A percentile compares a stretch with the other conserved stretches of the same genome.
Conservation (phyloP, 2,797 vertebrate species). For the Brachyrhaphis roseni region DNA sequence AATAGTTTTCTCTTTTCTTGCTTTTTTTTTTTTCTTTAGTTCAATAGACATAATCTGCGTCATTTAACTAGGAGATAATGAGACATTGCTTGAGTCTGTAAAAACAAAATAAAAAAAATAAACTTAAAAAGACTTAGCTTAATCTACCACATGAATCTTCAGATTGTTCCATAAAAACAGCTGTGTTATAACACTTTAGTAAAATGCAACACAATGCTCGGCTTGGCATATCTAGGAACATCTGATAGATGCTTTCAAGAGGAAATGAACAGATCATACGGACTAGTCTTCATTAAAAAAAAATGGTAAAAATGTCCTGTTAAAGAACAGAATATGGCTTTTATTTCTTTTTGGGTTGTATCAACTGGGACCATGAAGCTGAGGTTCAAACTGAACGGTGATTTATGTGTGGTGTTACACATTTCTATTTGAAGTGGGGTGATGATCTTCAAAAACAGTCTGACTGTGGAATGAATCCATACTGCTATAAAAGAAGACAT, state of each 20-base stretch:
- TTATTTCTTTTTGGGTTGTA: background rate
- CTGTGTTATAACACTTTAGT: background rate
- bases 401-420: background rate
- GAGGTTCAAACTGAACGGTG: background rate
- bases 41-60: background rate
- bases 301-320: background rate
- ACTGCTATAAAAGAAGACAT: background rate
- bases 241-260: background rate
- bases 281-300: background rate
- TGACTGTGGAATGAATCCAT: background rate
- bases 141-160: background rate
- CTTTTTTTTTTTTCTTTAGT: background rate
- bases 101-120: no score
- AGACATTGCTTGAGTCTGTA: no score
- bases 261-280: background rate
- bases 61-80: background rate
- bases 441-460: background rate
- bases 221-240: background rate
- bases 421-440: slow-evolving; percentile 1
- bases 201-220: background rate
- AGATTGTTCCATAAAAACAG: background rate
- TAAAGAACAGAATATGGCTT: background rate
- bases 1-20: background rate
- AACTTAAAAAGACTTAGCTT: background rate
- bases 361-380: background rate